These are phyloP conservation scores for Endomychus coccineus DNA, from an alignment of 2,888 invertebrate genomes.

Conservation along the genomic window DNA sequence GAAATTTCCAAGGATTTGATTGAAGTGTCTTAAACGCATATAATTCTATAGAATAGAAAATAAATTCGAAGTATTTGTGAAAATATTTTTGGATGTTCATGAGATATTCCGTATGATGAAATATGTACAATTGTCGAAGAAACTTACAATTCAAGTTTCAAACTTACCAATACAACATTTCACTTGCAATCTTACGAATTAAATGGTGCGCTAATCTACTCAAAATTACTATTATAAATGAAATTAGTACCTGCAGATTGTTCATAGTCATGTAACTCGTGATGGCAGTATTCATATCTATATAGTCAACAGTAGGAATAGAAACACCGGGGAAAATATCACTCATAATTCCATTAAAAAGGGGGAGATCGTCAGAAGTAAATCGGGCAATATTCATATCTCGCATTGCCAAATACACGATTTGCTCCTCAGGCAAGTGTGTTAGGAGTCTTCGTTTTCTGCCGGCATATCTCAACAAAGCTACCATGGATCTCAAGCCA, in stretches of 20 bases:
- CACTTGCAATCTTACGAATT: too few species aligned
- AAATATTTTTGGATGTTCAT: too few species aligned
- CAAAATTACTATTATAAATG: too few species aligned
- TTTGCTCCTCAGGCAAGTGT: slow-evolving; percentile 67
- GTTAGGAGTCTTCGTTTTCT: slow-evolving; percentile 65
- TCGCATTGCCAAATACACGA: slow-evolving; percentile 71
- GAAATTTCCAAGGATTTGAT: too few species aligned
- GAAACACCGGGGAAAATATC: slow-evolving; percentile 79
- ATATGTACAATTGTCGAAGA: too few species aligned
- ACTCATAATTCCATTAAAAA: slow-evolving; percentile 78
- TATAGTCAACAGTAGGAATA: slow-evolving; percentile 69
- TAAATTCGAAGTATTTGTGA: too few species aligned
- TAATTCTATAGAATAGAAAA: too few species aligned
- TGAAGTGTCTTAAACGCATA: too few species aligned
- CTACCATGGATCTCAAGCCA: slow-evolving; percentile 80
- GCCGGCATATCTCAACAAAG: slow-evolving; percentile 77
- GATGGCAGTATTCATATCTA: slow-evolving; percentile 62
- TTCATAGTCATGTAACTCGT: slow-evolving; percentile 53
- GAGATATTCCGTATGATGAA: too few species aligned
- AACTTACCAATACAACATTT: too few species aligned
- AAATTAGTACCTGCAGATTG: slow-evolving; percentile 52
- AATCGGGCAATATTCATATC: slow-evolving; percentile 87
- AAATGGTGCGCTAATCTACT: too few species aligned
- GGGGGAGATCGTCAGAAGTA: slow-evolving; percentile 75
- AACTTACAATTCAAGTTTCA: too few species aligned